Base-by-base conservation (phyloP, 2,797 vertebrate species). In the Gobio occitaniae region DNA sequence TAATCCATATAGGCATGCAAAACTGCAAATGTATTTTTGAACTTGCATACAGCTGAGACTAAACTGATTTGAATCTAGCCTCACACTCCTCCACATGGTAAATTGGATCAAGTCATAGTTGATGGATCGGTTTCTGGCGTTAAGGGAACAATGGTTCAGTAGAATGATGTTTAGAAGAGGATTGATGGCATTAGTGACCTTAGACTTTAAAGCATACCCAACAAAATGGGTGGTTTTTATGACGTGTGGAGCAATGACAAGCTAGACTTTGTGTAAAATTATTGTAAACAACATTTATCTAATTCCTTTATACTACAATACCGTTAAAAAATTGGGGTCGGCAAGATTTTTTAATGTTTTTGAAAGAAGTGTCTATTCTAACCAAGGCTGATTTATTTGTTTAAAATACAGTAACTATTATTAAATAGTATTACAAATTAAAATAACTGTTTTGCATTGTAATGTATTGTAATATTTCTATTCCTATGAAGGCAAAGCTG, bases 41-140 rank as follows among this genome's bases (percentile, higher is more conserved):
- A 70, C 54, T 41, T 56, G 52, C 52, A 15, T 38, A 70, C 19
- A 59, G 17, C 38, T 29, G 16, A 8, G n/a, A 59, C 38, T 61
- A 78, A 78, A 78, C 36, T 81, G 50, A 81, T 81, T 19, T 81
- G 68, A 70, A 72, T 78, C 54, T 44, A 41, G 13, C n/a, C n/a
- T n/a, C 76, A 44, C 56, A 78, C 54, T 77, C 54, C 75, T 44
- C 54, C 36, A 61, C 38, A 47, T 63, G 7, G 56, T 25, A 61
- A 78, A 78, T 61, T 61, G 56, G 38, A 78, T 78, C 76, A 78
- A 59, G 68, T 82, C 36, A 72, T 32, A 13, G 63, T 66, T 83
- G 50, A 78, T 68, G 52, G 76, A 78, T 63, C 12, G 56, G 56
- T 83, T 82, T 50, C 32, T 25, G 21, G 25, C 16, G 6, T 70